Evolutionary conservation across 2,113 vertebrate genomes (phyloP), one percentile per base, ranked within the genome.

Genomic region (Pandion haliaetus): DNA sequence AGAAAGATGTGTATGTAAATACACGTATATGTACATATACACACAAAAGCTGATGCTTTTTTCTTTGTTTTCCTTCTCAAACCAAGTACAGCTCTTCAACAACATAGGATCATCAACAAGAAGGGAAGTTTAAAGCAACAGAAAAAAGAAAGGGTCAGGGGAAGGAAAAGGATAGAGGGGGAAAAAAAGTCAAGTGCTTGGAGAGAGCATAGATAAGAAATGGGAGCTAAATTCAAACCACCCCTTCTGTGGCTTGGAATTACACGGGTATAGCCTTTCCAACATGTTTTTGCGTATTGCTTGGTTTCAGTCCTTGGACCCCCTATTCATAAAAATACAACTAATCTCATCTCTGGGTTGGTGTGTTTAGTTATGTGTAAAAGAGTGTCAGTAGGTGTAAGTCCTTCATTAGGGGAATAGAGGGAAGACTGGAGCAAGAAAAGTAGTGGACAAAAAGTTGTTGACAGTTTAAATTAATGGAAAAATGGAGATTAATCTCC

Each of bases 1-100:
- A 82, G 38, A 86, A 71, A 59, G 19, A 28, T 17, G 7, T 12
- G 4, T 52, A 12, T 50, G 4, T 38, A 69, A 29, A 77, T 26
- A 44, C 2, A 24, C 0, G 0, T n/a, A 10, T 32, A 0, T 59
- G 3, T 44, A 1, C 36, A 42, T 20, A 52, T 3, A 17, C 8
- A 49, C 34, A 54, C 7, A 65, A 52, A 78, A 78, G 11, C 13
- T 36, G 14, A 59, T 83, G n/a, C 8, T 91, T 94, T 78, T 42
- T 14, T 67, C 10, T 62, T n/a, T 85, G 5, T 50, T 91, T 72
- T 86, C 15, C 16, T 77, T 77, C 28, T 72, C 54, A 83, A 36
- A 42, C 80, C 40, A 72, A 80, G 14, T 69, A 17, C 6, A 52
- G 12, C 23, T 62, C 25, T 73, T 73, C 40, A 86, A 19, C n/a